Evolutionary conservation across 2,797 vertebrate species (phyloP).

Genomic region (Acestrorhynchus altus): DNA sequence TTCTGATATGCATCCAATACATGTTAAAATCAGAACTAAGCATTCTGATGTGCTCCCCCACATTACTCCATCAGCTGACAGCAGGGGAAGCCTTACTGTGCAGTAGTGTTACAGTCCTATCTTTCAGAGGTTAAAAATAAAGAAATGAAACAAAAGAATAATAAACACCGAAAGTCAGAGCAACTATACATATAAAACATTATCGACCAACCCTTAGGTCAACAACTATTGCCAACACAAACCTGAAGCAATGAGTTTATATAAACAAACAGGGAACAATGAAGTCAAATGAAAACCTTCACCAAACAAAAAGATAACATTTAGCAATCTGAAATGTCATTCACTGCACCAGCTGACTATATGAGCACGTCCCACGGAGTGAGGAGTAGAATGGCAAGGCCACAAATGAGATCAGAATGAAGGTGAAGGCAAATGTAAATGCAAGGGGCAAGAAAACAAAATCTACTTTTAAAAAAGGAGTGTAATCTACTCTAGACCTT

Average conservation of each 20-base stretch:
- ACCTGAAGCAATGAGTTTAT: slow-evolving; percentile 3
- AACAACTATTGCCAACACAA: slow-evolving; percentile 5
- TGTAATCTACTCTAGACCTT: background rate
- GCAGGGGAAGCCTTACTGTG: slow-evolving; percentile 56
- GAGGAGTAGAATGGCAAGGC: slow-evolving; percentile 68
- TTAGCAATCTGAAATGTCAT: slow-evolving; percentile 30
- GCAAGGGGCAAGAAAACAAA: slow-evolving; percentile 54
- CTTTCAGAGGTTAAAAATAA: background rate
- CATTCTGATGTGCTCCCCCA: slow-evolving; percentile 54
- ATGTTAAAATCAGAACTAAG: slow-evolving; percentile 62
- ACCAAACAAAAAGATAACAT: slow-evolving; percentile 12
- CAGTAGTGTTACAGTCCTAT: slow-evolving; percentile 61
- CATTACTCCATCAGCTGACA: slow-evolving; percentile 39
- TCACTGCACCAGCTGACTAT: slow-evolving; percentile 42
- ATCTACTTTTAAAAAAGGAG: slow-evolving; percentile 25
- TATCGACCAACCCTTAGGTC: background rate
- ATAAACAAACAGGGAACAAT: slow-evolving; percentile 2
- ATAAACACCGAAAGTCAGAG: background rate
- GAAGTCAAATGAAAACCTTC: slow-evolving; percentile 12
- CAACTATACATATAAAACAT: slow-evolving; percentile 14
- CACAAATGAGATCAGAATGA: slow-evolving; percentile 65
- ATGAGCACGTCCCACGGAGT: slow-evolving; percentile 39
- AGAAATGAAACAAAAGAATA: background rate
- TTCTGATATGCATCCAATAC: slow-evolving; percentile 41
- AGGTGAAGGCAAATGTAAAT: slow-evolving; percentile 71